Conservation (phyloP, 1,140 invertebrate genomes). For the Arion vulgaris region DNA sequence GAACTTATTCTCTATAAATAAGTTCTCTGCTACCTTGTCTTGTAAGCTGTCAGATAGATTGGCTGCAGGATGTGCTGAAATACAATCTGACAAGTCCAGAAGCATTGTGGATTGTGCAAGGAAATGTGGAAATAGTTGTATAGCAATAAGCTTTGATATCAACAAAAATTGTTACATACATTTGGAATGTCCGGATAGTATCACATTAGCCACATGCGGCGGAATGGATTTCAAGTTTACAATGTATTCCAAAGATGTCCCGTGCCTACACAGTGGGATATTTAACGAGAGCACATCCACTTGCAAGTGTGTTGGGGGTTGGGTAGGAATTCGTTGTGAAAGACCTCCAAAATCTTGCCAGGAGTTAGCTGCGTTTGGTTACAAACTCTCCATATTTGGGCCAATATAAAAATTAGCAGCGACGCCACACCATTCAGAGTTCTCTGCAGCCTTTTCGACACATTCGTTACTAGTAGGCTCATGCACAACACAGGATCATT, state of each 20-base stretch:
- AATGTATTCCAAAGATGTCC: not conserved
- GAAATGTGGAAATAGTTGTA: not conserved
- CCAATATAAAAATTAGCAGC: not conserved
- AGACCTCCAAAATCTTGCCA: not conserved
- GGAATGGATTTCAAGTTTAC: not conserved
- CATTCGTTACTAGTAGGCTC: not conserved
- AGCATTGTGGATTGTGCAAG: not conserved
- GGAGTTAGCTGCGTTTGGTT: not conserved
- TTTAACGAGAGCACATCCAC: not conserved
- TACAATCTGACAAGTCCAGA: not conserved
- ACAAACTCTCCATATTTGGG: not conserved
- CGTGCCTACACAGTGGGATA: not conserved
- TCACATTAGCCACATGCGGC: not conserved
- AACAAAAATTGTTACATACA: not conserved
- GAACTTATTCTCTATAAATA: too few species aligned
- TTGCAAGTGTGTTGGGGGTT: not conserved
- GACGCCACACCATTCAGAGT: not conserved
- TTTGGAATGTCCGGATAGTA: not conserved
- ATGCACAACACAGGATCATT: not conserved
- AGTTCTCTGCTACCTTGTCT: not conserved
- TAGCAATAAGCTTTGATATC: not conserved
- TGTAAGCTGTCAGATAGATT: not conserved
- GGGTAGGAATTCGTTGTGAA: not conserved
- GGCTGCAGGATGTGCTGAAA: not conserved
- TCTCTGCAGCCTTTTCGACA: not conserved